Evolutionary conservation across 1,140 invertebrate genomes (phyloP), one percentile per base, ranked within the genome.

Genomic region (Aphis craccivora): DNA sequence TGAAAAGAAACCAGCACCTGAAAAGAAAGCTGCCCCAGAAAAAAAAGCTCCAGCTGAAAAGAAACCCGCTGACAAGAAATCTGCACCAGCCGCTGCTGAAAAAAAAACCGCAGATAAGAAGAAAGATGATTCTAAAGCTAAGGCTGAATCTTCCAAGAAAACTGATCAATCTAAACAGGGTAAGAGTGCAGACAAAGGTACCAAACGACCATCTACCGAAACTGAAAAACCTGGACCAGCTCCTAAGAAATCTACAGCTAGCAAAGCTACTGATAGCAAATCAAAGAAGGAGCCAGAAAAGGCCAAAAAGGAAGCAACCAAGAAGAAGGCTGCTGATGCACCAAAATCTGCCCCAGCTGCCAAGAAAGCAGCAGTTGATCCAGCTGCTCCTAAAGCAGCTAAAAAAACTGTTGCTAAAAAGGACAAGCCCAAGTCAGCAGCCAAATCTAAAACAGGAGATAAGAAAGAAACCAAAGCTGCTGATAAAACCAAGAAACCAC

Each of bases 401-500:
- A 94, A 93, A 48, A 93, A 90, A 67, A 51, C 95, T 86, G 95
- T 94, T 43, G 94, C 95, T 14, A 96, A 96, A 93, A 95, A 96
- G 45, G 95, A 95, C 60, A 96, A 96, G 94, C 94, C 96, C 53
- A 96, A 96, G 93, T 94, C 94, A 81, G 94, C 93, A 48, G 93
- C 94, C 23, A 92, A 94, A 81, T 89, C 96, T 53, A 94, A 95
- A 89, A 53, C 94, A 48, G 91, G 94, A n/a, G 94, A 91, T 23
- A 94, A 94, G 40, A 91, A 94, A 90, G 94, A 94, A n/a, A 94
- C 94, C 7, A 94, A 94, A 92, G 87, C 94, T 37, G 88, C 93
- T 93, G 94, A 94, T 22, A 95, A 96, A 94, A 93, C 94, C 25
- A 91, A 92, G 25, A 93, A 89, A 83, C 25, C 83, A 30, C 96